Evolutionary conservation across 92 coral and sea anemone species (phyloP).

Genomic region (Pocillopora grandis): DNA sequence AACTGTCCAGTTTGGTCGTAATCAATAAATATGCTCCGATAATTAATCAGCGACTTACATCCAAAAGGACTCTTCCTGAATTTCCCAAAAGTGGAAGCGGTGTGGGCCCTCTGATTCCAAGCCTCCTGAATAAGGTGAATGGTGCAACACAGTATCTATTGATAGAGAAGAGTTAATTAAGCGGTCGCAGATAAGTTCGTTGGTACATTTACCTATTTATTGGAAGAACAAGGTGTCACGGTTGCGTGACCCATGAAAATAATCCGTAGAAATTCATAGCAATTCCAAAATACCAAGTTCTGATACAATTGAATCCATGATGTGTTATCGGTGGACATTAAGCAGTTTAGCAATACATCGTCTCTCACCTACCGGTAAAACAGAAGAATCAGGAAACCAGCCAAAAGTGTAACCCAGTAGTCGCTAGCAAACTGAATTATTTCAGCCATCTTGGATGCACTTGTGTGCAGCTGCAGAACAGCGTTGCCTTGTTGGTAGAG

Average conservation of each 20-base stretch:
- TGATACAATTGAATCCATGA: not conserved
- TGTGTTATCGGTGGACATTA: not conserved
- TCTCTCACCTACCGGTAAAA: constrained; percentile 20
- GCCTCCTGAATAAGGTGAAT: constrained; percentile 37
- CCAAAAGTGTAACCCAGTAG: constrained; percentile 29
- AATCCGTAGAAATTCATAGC: no score
- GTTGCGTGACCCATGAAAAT: no score
- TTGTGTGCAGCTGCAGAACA: no score
- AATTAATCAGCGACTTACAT: constrained; percentile 16
- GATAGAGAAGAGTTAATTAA: no score
- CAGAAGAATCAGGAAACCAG: constrained; percentile 21
- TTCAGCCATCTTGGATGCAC: not conserved
- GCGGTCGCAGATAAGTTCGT: no score
- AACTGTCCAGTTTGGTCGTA: no score
- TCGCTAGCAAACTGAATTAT: not conserved
- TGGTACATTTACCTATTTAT: no score
- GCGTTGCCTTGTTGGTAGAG: no score
- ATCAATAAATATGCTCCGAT: not conserved
- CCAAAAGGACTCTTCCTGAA: not conserved
- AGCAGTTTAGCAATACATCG: not conserved
- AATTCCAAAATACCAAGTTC: no score
- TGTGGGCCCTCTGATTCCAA: constrained; percentile 52
- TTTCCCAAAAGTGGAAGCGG: constrained; percentile 43
- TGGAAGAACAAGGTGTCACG: no score
- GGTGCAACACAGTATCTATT: constrained; percentile 33